Base-by-base conservation (phyloP, 2,888 invertebrate genomes). In the Ophion ellenae region DNA sequence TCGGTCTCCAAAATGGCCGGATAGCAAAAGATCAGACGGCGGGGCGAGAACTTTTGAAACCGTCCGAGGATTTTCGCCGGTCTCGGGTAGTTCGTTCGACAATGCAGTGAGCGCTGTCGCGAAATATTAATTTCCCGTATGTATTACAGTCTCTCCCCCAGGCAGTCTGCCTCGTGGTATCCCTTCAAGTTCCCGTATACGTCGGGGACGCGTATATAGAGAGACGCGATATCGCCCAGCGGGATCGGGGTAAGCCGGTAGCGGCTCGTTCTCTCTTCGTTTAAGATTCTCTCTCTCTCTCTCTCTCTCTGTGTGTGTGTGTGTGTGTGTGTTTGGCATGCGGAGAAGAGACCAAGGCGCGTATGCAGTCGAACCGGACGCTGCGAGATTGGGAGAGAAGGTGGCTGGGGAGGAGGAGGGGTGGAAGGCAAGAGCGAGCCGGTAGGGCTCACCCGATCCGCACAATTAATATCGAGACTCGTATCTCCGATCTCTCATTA, bases 401-500 rank as follows among this genome's bases (percentile, higher is more conserved):
- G 92, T 91, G 92, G 59, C 66, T 63, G 66, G n/a, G 77, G 76
- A 63, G 76, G 64, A 67, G 36, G 75, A 45, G 70, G 57, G 57
- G 61, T 7, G 74, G 79, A 63, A 57, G 71, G 77, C 71, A 59
- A 63, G 61, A 81, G 82, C 59, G 67, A 66, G 63, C 64, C 75
- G 36, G 71, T 74, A 71, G 69, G 66, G 24, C 61, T 61, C 61
- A 24, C 84, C 70, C 92, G 90, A 92, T 92, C 92, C 92, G 91
- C 91, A 92, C 93, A 94, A 94, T 94, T 93, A 94, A 94, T 94
- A 93, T 93, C 91, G 91, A 87, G 89, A 47, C 71, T 90, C 90
- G 90, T 94, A 94, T 94, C 94, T 93, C 90, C 90, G 92, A 94
- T 94, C 94, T 93, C 93, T 93, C 94, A 93, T 94, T 93, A 94